Base-by-base conservation (phyloP, 2,888 invertebrate genomes). In the Dryobotodes eremita region DNA sequence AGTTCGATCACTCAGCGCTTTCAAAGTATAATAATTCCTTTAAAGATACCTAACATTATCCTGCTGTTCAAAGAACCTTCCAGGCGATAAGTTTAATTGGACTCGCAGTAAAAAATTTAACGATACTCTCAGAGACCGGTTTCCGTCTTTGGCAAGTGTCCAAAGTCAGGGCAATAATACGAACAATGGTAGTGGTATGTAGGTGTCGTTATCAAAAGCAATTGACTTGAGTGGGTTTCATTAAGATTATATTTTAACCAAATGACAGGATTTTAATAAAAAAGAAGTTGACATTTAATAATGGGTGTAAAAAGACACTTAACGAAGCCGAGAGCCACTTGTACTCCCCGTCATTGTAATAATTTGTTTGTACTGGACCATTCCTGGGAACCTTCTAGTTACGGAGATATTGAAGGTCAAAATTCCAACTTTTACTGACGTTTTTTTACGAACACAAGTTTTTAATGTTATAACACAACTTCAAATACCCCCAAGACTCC, bases 61-160 rank as follows among this genome's bases (percentile, higher is more conserved):
- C n/a, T n/a, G n/a, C n/a, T n/a, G n/a, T 61, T 61, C 17, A 26
- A 17, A 61, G 79, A 86, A 84, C 71, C 86, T 88, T 89, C 90
- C 84, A 89, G 81, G 74, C 83, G 88, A 91, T 91, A 90, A 89
- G 86, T 89, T 90, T 90, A 89, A 87, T n/a, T n/a, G n/a, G 79
- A 79, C 77, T 72, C 31, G 3, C 31, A 36, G 31, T 36, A 36
- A 36, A 36, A 36, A 36, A 36, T 2, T 36, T 36, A 36, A 36
- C 83, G 26, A 31, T 13, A 82, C 80, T 83, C 85, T 84, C 84
- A 85, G 84, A 75, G 79, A 82, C 62, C n/a, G 50, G 31, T 5
- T 81, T 70, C 36, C 26, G 23, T 66, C 61, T 42, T 75, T 83
- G 61, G 61, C 61, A 17, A 61, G 8, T 61, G 31, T 31, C 17